Percentiles rank a stretch among this genome's conserved stretches.
Conservation (phyloP, 2,888 invertebrate species). For the Acrobasis suavella region DNA sequence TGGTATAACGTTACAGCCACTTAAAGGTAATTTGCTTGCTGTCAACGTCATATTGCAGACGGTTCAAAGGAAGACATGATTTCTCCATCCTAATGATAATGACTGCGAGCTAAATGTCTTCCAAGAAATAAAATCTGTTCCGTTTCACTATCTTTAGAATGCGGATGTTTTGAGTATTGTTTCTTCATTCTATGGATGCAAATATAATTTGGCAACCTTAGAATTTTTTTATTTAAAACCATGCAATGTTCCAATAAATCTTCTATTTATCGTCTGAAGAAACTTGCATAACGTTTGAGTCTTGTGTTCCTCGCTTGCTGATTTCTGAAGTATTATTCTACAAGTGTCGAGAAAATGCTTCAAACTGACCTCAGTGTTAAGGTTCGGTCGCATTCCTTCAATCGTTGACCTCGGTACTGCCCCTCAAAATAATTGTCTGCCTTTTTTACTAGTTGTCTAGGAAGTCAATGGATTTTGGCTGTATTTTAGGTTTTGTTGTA, state of each 20-base stretch:
- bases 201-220: background rate
- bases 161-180: background rate
- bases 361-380: too few relatives aligned
- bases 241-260: background rate
- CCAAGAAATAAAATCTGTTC: background rate
- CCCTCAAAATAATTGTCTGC: too few relatives aligned
- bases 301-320: too few relatives aligned
- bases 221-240: background rate
- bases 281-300: too few relatives aligned
- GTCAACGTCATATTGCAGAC: background rate
- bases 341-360: too few relatives aligned
- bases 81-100: background rate
- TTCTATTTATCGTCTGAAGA: too few relatives aligned
- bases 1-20: slow-evolving; percentile 21
- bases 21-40: slow-evolving; percentile 2
- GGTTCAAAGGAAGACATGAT: background rate
- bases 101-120: background rate
- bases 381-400: too few relatives aligned
- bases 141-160: background rate
- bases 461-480: too few relatives aligned
- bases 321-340: too few relatives aligned
- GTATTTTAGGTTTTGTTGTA: too few relatives aligned
- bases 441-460: too few relatives aligned
- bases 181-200: background rate
- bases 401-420: too few relatives aligned